These are phyloP conservation scores for Acanthiza pusilla DNA, from an alignment of 2,797 vertebrate species.

Conservation along the genomic window DNA sequence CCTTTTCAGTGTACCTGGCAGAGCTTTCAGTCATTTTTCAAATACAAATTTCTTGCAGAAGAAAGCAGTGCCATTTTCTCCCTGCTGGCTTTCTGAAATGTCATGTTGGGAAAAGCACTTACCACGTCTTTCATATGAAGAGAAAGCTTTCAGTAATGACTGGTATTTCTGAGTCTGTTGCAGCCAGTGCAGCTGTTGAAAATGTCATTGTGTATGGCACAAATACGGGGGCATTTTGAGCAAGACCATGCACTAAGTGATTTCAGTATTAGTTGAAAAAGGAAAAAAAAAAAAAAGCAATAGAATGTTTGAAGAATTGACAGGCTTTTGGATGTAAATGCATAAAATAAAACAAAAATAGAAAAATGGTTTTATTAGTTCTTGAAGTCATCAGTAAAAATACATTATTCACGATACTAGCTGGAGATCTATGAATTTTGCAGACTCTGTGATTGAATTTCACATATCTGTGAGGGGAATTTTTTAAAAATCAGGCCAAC, in stretches of 20 bases:
- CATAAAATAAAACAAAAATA: background rate
- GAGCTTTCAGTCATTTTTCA: constrained; percentile 6
- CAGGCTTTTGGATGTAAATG: background rate
- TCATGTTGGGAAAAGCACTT: constrained; percentile 9
- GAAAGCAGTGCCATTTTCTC: constrained; percentile 6
- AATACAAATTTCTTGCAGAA: background rate
- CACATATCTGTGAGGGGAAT: background rate
- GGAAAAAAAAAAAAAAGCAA: background rate
- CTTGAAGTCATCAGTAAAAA: background rate
- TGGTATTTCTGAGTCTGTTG: background rate
- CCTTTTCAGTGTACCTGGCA: background rate
- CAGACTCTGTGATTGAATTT: background rate
- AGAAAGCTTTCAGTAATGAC: constrained; percentile 5
- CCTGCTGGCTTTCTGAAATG: background rate
- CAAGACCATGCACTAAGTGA: background rate
- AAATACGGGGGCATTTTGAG: background rate
- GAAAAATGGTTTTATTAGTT: background rate
- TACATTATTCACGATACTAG: background rate
- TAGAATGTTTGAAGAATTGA: background rate
- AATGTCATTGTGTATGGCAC: background rate
- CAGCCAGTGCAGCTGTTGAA: background rate
- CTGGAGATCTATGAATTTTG: background rate
- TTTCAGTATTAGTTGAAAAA: background rate
- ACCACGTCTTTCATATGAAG: background rate
- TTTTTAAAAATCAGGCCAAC: background rate